Conservation (phyloP, 2,797 vertebrate genomes). For the Mormyrus proboscirostris region DNA sequence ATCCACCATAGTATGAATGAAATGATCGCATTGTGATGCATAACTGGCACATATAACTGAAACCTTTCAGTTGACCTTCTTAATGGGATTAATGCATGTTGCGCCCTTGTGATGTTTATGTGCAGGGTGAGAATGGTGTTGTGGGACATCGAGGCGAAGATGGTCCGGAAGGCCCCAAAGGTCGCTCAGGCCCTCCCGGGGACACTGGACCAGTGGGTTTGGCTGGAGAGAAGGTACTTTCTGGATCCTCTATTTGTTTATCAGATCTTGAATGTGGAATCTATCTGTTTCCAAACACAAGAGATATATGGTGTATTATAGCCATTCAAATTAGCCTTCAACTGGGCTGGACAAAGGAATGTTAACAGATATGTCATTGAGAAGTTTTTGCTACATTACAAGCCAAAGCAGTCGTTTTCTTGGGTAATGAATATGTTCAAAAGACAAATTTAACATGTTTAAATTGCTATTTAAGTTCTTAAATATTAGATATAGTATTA, state of each 20-base stretch:
- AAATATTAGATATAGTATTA: too few species aligned
- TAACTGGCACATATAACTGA: neutral
- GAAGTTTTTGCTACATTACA: neutral
- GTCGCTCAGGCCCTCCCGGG: conserved; percentile 81
- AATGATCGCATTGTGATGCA: neutral
- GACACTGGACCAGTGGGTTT: conserved; percentile 77
- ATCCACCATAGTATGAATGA: neutral
- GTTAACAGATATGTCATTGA: neutral
- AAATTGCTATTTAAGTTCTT: neutral
- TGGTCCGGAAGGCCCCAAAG: conserved; percentile 94
- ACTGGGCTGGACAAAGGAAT: neutral
- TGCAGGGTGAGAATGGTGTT: conserved; percentile 60
- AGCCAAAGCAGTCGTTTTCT: neutral
- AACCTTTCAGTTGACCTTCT: neutral
- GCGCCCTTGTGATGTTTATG: neutral
- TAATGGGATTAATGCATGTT: neutral
- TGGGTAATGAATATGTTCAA: neutral
- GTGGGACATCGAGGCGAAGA: conserved; percentile 83
- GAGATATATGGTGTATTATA: neutral
- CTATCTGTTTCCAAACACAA: neutral
- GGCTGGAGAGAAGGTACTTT: conserved; percentile 85
- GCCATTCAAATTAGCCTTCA: neutral
- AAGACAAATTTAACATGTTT: neutral
- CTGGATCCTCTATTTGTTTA: neutral
- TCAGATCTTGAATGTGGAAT: neutral